Evolutionary conservation across 2,888 invertebrate species (phyloP), one percentile per base, ranked within the genome.

Genomic region (Mesorhabditis belari): DNA sequence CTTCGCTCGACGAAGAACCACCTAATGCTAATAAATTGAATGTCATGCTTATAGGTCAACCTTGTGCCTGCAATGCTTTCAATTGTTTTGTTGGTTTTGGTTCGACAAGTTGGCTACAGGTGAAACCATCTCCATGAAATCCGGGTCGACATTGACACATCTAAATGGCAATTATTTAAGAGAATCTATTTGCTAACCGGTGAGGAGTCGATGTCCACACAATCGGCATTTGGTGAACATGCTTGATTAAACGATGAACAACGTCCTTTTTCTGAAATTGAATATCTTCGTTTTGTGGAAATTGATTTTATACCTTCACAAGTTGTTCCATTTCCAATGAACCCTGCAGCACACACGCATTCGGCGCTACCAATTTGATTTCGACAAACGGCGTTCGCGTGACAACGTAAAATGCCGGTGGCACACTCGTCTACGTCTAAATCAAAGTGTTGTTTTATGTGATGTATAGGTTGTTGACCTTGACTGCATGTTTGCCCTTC

Each of bases 401-500:
- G 91, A 82, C 93, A 93, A 57, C 87, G 87, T 79, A 74, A 65
- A n/a, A 64, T 21, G 5, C 60, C 66, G 49, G 63, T 56, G n/a
- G 55, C 88, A 83, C 94, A 95, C 86, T 95, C 94, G 85, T 95
- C 89, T 83, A 94, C 90, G 84, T 91, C 91, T 56, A 29, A 59
- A 28, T 3, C 53, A n/a, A 35, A 9, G 12, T 19, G 2, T n/a
- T 51, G 3, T 17, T 21, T 27, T 17, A 28, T 3, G 5, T 1
- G 1, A 9, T 59, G 17, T 9, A 24, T 60, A 54, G n/a, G 17
- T n/a, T n/a, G 6, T 23, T 25, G 28, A 75, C 75, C 75, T 54
- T 70, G 62, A 60, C 73, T 64, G 57, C 80, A 80, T 35, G 66
- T 64, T 19, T 49, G 52, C 24, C 80, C 80, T 19, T 60, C 67